Evolutionary conservation across 2,113 vertebrate genomes (phyloP), one percentile per base, ranked within the genome.

Genomic region (Lates calcarifer): DNA sequence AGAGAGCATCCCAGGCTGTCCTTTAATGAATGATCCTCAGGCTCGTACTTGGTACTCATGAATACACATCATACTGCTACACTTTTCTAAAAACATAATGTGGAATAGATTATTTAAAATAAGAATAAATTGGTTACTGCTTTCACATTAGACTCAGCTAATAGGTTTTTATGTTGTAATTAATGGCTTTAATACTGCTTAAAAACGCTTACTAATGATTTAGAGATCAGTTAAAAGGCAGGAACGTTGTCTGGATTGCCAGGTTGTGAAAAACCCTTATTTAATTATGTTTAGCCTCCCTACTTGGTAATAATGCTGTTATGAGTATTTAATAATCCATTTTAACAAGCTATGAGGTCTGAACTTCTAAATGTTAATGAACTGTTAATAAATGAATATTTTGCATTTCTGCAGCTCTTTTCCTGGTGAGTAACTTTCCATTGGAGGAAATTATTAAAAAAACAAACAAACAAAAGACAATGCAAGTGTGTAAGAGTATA

Each of bases 21-120:
- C 17, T 81, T 76, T 79, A 74, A 81, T 72, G 45, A 75, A 86
- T 29, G 43, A 73, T 33, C 53, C 15, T 55, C 24, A 58, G 20
- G 45, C 62, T 77, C 2, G 26, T 26, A 71, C 22, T 13, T n/a
- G 15, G 5, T 28, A 9, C 51, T 58, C 49, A 24, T 74, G 49
- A 53, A 43, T 29, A 81, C 47, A 29, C 53, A 60, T 6, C 41
- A 43, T 4, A 18, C 28, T 45, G 45, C 11, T 20, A 20, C 11
- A 15, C n/a, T 56, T 37, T 47, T 58, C 35, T 70, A 26, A 73
- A 68, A 68, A 76, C 58, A 26, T 35, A 55, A 43, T 9, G 8
- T 33, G 24, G 18, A 24, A 29, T 12, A 14, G 5, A 56, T 56
- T 0, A 57, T 43, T 15, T 39, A 43, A 17, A 64, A 28, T 14